Conservation (phyloP, 2,113 vertebrate genomes). For the Chrysemys picta region DNA sequence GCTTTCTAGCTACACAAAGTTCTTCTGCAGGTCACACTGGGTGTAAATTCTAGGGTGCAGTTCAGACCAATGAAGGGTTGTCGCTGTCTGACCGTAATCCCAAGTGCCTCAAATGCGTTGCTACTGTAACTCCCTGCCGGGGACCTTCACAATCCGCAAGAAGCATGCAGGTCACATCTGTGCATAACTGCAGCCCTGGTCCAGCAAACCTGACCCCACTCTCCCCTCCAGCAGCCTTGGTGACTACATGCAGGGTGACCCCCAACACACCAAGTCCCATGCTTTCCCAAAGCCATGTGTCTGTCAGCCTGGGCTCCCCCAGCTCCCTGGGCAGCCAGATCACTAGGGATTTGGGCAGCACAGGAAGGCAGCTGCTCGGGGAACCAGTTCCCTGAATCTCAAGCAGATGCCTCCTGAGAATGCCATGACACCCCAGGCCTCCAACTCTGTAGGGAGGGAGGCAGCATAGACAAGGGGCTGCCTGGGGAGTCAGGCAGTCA, state of each 20-base stretch:
- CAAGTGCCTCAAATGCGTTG: neutral
- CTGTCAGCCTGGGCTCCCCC: neutral
- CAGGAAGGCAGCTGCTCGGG: neutral
- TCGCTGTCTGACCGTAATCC: neutral
- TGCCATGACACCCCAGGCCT: neutral
- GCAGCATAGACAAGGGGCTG: neutral
- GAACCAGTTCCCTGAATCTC: neutral
- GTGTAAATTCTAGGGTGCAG: neutral
- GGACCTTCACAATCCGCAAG: neutral
- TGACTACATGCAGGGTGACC: neutral
- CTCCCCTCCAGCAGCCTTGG: neutral
- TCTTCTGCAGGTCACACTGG: neutral
- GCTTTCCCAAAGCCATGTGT: neutral
- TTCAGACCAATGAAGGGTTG: neutral
- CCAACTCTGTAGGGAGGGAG: neutral
- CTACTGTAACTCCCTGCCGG: neutral
- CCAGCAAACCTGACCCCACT: neutral
- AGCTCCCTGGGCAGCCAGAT: neutral
- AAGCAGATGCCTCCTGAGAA: neutral
- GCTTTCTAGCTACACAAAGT: neutral
- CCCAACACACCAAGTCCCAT: neutral
- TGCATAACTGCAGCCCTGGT: neutral
- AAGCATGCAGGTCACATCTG: neutral
- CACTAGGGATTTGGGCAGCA: neutral
- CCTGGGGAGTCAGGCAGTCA: neutral